Evolutionary conservation across 2,113 vertebrate species (phyloP), one percentile per base, ranked within the genome.

Genomic region (Muntiacus reevesi): DNA sequence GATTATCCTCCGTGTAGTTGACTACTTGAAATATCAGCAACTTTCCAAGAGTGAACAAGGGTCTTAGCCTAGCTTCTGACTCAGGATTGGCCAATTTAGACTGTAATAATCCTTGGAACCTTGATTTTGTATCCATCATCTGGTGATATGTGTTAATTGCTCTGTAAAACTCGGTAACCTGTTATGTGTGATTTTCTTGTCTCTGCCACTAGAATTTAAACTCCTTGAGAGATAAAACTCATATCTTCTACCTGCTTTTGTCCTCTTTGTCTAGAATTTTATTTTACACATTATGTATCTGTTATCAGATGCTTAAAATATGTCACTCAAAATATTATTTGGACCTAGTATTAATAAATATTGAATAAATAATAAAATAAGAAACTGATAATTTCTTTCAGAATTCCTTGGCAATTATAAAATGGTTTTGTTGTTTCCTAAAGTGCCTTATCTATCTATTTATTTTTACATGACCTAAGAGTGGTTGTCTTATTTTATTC

Each of bases 401-500:
- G 55, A 71, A 78, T 87, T 82, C 25, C 19, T 67, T 67, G n/a
- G 28, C 2, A 84, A 7, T 25, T 78, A 82, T 52, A 87, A 67
- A 89, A 50, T 91, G 54, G 9, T 5, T 94, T 92, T 92, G 2
- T 82, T 96, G n/a, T 94, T 98, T 91, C 71, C 36, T 74, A 40
- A 74, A 74, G 21, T 74, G 36, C 79, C 11, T 97, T 97, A 33
- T 50, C 23, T 47, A 28, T 45, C 6, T 76, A 6, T 50, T 50
- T 81, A 50, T 11, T 55, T 93, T 54, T 94, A 97, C 52, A 43
- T 95, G 59, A 88, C 0, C 5, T 96, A 87, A 95, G 67, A 98
- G 67, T 79, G 85, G 95, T 85, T 87, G 67, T 57, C 60, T 97
- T 97, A 87, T 82, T 96, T 95, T 74, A 60, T 50, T 14, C 3